phyloP scores from a whole-genome alignment of 2,888 invertebrate genomes.

The Tipula confusa region DNA sequence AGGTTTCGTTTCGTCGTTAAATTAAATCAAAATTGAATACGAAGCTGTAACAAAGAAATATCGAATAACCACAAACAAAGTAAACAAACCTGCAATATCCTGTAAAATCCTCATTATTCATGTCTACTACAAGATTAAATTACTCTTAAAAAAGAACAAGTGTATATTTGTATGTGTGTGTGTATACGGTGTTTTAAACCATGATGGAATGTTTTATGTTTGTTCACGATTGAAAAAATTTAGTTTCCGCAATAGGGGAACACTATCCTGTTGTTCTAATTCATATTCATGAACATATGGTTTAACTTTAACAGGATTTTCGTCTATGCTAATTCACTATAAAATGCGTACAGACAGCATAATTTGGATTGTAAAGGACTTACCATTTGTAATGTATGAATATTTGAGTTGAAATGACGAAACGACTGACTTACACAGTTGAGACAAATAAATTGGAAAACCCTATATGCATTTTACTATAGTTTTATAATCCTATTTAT shows the following conservation, averaged over 20 bases:
- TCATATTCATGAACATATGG: not conserved
- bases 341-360: too few relatives aligned
- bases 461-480: too few relatives aligned
- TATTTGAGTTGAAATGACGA: too few relatives aligned
- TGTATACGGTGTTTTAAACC: not conserved
- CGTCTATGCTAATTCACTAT: too few relatives aligned
- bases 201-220: not conserved
- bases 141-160: not conserved
- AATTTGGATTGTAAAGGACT: too few relatives aligned
- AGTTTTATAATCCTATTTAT: too few relatives aligned
- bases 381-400: too few relatives aligned
- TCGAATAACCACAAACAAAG: not conserved
- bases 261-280: not conserved
- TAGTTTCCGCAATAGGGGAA: not conserved
- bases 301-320: not conserved
- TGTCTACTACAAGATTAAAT: not conserved
- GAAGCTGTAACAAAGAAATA: too few relatives aligned
- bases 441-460: too few relatives aligned
- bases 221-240: not conserved
- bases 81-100: not conserved
- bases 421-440: too few relatives aligned
- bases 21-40: not conserved
- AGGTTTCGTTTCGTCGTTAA: not conserved
- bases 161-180: not conserved
- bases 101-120: not conserved